Conservation (phyloP, 2,888 invertebrate genomes). For the Ormyrus pomaceus region DNA sequence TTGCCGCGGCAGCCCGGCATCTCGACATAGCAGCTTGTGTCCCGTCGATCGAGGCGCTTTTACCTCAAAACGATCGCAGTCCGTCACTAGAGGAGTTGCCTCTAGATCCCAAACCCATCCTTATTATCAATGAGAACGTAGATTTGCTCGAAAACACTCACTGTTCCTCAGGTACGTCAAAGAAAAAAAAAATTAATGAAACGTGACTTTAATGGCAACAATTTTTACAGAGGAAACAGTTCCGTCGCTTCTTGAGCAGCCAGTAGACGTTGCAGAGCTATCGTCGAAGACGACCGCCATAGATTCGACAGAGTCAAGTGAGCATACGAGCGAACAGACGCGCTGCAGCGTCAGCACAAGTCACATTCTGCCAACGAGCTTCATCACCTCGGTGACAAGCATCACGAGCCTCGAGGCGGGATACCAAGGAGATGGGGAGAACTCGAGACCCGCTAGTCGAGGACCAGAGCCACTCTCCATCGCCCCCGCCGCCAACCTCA, state of each 20-base stretch:
- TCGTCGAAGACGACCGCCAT: constrained; percentile 20
- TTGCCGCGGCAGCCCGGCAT: constrained; percentile 50
- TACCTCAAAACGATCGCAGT: constrained; percentile 80
- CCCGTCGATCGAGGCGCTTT: constrained; percentile 45
- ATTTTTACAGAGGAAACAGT: constrained; percentile 3
- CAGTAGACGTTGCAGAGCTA: constrained; percentile 5
- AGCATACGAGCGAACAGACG: constrained; percentile 47
- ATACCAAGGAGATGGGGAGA: constrained; percentile 94
- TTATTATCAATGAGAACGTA: constrained; percentile 44
- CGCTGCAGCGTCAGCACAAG: constrained; percentile 26
- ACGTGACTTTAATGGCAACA: too few relatives aligned
- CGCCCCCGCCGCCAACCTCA: constrained; percentile 52
- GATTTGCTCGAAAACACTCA: constrained; percentile 30
- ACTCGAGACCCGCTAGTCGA: constrained; percentile 90
- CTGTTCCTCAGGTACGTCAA: constrained; percentile 10
- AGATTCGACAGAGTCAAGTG: constrained; percentile 52
- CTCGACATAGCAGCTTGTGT: constrained; percentile 46
- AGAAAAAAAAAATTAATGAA: too few relatives aligned
- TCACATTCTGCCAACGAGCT: constrained; percentile 76
- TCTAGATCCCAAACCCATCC: constrained; percentile 80
- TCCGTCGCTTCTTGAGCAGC: neutral
- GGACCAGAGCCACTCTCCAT: constrained; percentile 82
- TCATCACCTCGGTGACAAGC: constrained; percentile 92
- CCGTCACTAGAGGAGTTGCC: constrained; percentile 92
- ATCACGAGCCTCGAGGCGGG: constrained; percentile 95